Base-by-base conservation (phyloP, 2,797 vertebrate genomes). In the Botia kubotai region DNA sequence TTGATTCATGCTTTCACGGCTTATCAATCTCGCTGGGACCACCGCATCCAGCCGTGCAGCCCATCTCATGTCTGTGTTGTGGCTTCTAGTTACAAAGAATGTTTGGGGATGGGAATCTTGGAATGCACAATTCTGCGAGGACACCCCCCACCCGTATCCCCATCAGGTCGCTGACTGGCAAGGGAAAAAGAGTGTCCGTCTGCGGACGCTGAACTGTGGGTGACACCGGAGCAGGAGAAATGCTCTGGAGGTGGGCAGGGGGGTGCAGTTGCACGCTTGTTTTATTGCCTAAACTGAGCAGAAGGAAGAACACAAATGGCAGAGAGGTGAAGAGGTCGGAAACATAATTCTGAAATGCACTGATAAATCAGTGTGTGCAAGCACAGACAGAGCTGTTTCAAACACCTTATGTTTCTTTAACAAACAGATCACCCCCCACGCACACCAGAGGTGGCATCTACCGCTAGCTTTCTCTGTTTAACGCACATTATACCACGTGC, bases 331-430 rank as follows among this genome's bases (percentile, higher is more conserved):
- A 92, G 89, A 92, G 93, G 93, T 94, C 90, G 12, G 86, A 83
- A 90, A 89, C 91, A 92, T 92, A 92, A 91, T 93, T 93, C 89
- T 87, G 90, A 92, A 91, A 91, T 89, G 89, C 86, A 87, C 91
- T 92, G 87, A 94, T 93, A 93, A 94, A 93, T 93, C 91, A 92
- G 88, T 82, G 87, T 77, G 90, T 93, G 86, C 89, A 86, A 87
- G 79, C 68, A 52, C 62, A 46, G 81, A 60, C 71, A 84, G 74
- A 72, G 57, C 81, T 78, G 82, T 75, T 87, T 80, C 87, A 85
- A 85, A 90, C 90, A 92, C 91, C 90, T 91, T 89, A 93, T 91
- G 90, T 88, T 89, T 91, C 91, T 81, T 93, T 83, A 91, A 86
- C 80, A 91, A 94, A 92, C 88, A 89, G 80, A 67, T 57, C 2